phyloP scores from a whole-genome alignment of 2,797 vertebrate species.

The Pempheris klunzingeri region DNA sequence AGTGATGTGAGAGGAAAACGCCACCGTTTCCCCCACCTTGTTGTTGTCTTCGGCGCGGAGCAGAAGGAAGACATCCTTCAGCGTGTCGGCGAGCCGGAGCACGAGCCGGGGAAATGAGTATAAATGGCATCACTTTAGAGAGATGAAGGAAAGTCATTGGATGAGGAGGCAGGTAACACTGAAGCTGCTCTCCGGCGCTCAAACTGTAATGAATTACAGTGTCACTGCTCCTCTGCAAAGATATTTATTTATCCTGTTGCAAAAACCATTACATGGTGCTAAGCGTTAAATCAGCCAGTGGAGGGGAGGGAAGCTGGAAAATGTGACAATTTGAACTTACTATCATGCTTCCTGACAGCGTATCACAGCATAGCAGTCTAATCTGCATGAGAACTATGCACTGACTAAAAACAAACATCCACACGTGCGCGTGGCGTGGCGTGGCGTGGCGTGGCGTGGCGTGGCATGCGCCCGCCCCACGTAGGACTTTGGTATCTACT shows the following conservation, averaged over 20 bases:
- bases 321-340: conserved; percentile 89
- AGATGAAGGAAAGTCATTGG: conserved; percentile 89
- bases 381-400: conserved; percentile 99
- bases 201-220: conserved; percentile 87
- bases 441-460: no score
- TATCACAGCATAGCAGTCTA: conserved; percentile 93
- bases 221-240: conserved; percentile 90
- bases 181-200: conserved; percentile 90
- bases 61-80: conserved; percentile 55
- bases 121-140: conserved; percentile 63
- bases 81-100: background rate
- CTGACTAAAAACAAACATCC: conserved; percentile 85
- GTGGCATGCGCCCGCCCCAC: conserved; percentile 60
- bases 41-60: background rate
- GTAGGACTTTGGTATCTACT: conserved; percentile 91
- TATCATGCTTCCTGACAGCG: conserved; percentile 93
- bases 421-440: conserved; percentile 43
- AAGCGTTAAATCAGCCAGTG: conserved; percentile 92
- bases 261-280: conserved; percentile 95
- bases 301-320: conserved; percentile 85
- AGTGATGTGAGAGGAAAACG: background rate
- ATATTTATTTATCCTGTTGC: conserved; percentile 89
- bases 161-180: conserved; percentile 90
- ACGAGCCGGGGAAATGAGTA: conserved; percentile 50
- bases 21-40: background rate